A percentile compares a stretch with the other conserved stretches of the same genome.
Evolutionary conservation across 2,797 vertebrate species (phyloP).

Genomic region (Leontocebus nigricollis): DNA sequence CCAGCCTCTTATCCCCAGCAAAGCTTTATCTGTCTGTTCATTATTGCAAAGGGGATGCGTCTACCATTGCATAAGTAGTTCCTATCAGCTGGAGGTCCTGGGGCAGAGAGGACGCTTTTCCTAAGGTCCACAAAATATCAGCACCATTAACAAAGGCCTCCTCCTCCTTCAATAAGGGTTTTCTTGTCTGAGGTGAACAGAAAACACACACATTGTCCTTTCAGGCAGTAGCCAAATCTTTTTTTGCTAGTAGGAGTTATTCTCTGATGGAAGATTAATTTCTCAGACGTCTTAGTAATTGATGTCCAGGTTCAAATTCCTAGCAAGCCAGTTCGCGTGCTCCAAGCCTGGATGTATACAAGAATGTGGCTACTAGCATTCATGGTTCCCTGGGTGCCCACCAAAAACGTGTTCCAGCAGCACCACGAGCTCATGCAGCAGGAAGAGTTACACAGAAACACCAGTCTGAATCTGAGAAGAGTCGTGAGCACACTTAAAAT

Average conservation of each 20-base stretch:
- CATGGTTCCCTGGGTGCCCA: background rate
- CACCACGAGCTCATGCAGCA: fast-evolving
- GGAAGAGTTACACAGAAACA: background rate
- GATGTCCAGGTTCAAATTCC: background rate
- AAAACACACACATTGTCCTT: background rate
- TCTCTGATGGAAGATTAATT: background rate
- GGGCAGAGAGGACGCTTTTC: background rate
- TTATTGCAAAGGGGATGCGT: fast-evolving
- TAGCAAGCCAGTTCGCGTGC: background rate
- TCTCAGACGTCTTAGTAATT: background rate
- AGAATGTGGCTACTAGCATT: background rate
- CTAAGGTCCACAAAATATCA: background rate
- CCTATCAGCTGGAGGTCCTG: background rate
- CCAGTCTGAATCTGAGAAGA: background rate
- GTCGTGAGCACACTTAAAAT: fast-evolving
- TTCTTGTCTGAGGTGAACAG: background rate
- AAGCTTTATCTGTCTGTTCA: background rate
- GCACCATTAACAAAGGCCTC: background rate
- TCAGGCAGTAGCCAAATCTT: background rate
- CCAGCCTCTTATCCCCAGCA: background rate
- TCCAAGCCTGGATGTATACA: background rate
- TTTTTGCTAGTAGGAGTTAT: background rate
- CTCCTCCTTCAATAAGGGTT: background rate
- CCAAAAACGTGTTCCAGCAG: background rate
- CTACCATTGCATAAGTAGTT: background rate